Evolutionary conservation across 2,888 invertebrate genomes (phyloP).

Genomic region (Buathra laborator): DNA sequence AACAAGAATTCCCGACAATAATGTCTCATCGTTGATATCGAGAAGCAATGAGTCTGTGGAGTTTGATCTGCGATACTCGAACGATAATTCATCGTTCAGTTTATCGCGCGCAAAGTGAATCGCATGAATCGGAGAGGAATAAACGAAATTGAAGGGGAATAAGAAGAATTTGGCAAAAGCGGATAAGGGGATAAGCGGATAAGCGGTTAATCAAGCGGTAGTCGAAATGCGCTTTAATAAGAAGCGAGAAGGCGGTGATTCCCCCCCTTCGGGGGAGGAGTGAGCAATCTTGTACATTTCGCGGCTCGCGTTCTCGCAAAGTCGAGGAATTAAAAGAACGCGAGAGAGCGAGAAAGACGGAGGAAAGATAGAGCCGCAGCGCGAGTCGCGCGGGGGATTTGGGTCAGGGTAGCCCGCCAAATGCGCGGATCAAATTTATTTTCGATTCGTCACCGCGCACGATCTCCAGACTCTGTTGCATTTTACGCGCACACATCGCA

Average conservation of each 20-base stretch:
- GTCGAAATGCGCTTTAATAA: slow-evolving; percentile 9
- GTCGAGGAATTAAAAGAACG: slow-evolving; percentile 11
- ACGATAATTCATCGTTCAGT: slow-evolving; percentile 7
- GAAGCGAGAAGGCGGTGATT: slow-evolving; percentile 69
- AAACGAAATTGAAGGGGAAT: slow-evolving; percentile 2
- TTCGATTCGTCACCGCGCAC: slow-evolving; percentile 78
- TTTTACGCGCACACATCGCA: slow-evolving; percentile 22
- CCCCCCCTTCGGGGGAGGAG: slow-evolving; percentile 73
- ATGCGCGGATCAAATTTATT: slow-evolving; percentile 82
- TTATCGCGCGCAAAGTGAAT: not conserved
- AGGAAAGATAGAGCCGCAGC: slow-evolving; percentile 61
- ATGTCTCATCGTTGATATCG: not conserved
- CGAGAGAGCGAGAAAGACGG: slow-evolving; percentile 53
- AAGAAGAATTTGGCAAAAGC: slow-evolving; percentile 37
- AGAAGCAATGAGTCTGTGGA: not conserved
- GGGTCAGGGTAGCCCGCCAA: slow-evolving; percentile 83
- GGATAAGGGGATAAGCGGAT: slow-evolving; percentile 32
- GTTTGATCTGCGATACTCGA: not conserved
- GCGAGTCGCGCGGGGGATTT: slow-evolving; percentile 72
- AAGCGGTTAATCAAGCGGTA: slow-evolving; percentile 30
- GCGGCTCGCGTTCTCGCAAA: slow-evolving; percentile 21
- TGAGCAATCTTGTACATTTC: slow-evolving; percentile 62
- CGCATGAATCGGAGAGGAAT: not conserved
- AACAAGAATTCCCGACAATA: not conserved
- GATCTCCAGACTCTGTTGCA: slow-evolving; percentile 35